phyloP scores from a whole-genome alignment of 2,797 vertebrate genomes.

The Anisognathus igniventris region DNA sequence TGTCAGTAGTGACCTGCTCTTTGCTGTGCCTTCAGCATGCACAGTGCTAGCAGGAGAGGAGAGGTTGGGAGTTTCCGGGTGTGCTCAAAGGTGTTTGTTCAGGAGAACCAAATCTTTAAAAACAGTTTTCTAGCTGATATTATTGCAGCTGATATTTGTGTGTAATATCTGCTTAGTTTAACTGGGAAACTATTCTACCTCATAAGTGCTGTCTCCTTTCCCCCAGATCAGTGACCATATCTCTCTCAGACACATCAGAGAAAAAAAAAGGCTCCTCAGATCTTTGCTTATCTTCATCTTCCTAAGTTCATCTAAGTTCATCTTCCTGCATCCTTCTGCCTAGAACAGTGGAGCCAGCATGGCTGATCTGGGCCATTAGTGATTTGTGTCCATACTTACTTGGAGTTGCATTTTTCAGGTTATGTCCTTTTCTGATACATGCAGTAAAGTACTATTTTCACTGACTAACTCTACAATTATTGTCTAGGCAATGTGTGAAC shows the following conservation, averaged over 20 bases:
- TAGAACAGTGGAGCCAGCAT: not conserved
- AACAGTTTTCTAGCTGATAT: not conserved
- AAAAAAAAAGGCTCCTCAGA: not conserved
- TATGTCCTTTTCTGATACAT: not conserved
- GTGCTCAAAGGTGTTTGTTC: not conserved
- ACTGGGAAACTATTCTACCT: not conserved
- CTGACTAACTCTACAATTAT: not conserved
- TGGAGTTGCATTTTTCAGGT: not conserved
- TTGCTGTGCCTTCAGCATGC: not conserved
- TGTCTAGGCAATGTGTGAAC: not conserved
- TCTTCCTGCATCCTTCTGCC: not conserved
- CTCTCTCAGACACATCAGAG: not conserved
- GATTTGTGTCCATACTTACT: not conserved
- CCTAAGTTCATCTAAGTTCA: not conserved
- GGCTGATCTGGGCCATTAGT: not conserved
- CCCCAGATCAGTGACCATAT: rapidly evolving
- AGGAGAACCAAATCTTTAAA: not conserved
- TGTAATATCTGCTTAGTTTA: not conserved
- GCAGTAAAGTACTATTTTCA: not conserved
- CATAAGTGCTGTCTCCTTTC: not conserved
- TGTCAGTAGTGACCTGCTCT: not conserved
- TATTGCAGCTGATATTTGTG: not conserved
- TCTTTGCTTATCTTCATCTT: not conserved
- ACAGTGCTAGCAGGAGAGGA: not conserved
- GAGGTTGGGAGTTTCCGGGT: not conserved